These are phyloP conservation scores for Nothocercus julius DNA, from an alignment of 2,113 vertebrate genomes.

Conservation along the genomic window DNA sequence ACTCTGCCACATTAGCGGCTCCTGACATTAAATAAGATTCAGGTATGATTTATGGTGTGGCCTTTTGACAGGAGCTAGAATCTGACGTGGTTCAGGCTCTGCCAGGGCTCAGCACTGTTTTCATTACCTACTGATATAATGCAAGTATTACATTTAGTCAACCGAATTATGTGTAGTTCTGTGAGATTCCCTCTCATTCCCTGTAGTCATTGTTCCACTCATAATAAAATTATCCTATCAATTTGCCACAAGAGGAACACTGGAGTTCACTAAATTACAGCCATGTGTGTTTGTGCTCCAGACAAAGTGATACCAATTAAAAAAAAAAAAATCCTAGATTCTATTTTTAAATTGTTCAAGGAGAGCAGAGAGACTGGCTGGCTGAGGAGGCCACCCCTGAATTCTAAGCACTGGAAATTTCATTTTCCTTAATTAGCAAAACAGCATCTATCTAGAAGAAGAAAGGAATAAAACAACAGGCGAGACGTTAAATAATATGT, in stretches of 20 bases:
- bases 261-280: constrained; percentile 80
- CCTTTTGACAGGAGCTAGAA: constrained; percentile 76
- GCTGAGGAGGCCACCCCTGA: constrained; percentile 53
- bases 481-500: constrained; percentile 76
- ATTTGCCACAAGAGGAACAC: constrained; percentile 79
- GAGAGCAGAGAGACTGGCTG: constrained; percentile 51
- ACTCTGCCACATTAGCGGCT: constrained; percentile 76
- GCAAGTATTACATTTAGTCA: constrained; percentile 81
- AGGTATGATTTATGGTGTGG: constrained; percentile 78
- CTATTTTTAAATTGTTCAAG: constrained; percentile 66
- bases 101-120: constrained; percentile 67
- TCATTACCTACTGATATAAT: constrained; percentile 77
- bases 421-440: constrained; percentile 78
- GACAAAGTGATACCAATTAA: constrained; percentile 77
- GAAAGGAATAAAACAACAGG: constrained; percentile 54
- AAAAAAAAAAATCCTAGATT: constrained; percentile 45
- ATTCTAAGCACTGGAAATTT: constrained; percentile 64
- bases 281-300: constrained; percentile 70
- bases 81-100: constrained; percentile 72
- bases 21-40: constrained; percentile 77
- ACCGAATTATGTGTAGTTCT: constrained; percentile 75
- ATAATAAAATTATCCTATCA: constrained; percentile 83
- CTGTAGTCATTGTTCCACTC: constrained; percentile 80
- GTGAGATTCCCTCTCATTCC: constrained; percentile 73
- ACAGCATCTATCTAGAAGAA: constrained; percentile 50